phyloP scores from a whole-genome alignment of 2,113 vertebrate species.

The Panthera tigris region DNA sequence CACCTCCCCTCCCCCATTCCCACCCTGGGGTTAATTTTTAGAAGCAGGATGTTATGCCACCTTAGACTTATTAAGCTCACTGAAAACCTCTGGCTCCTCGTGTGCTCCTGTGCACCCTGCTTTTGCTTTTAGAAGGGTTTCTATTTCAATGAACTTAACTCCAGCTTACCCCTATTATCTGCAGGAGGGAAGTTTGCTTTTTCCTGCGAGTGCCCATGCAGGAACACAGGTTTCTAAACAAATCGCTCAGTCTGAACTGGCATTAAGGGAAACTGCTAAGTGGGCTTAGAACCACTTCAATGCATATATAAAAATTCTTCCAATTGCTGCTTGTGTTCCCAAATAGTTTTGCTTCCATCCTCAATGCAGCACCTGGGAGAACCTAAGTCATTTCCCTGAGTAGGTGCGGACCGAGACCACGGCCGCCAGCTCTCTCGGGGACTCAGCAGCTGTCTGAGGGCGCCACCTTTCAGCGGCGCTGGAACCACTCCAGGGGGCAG shows the following conservation, averaged over 20 bases:
- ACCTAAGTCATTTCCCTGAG: constrained; percentile 71
- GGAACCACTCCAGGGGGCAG: neutral
- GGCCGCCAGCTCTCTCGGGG: neutral
- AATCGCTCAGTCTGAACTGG: constrained; percentile 46
- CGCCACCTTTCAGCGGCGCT: neutral
- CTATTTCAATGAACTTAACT: neutral
- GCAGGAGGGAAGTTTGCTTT: neutral
- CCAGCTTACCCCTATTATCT: neutral
- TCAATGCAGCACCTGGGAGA: constrained; percentile 55
- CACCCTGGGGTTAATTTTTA: neutral
- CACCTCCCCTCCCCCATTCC: neutral
- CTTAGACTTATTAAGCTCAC: constrained; percentile 23
- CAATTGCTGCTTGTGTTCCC: neutral
- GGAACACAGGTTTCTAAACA: constrained; percentile 10
- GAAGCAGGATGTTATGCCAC: constrained; percentile 20
- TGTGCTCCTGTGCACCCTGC: constrained; percentile 1
- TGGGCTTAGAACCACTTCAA: neutral
- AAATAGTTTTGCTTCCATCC: constrained; percentile 29
- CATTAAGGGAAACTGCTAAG: constrained; percentile 17
- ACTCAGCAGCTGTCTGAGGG: neutral
- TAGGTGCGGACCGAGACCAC: neutral
- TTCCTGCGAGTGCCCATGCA: neutral
- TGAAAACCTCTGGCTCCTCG: constrained; percentile 19
- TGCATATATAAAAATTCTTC: constrained; percentile 34
- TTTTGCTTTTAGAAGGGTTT: constrained; percentile 23